phyloP scores from a whole-genome alignment of 2,888 invertebrate species.

The Escarpia spicata region DNA sequence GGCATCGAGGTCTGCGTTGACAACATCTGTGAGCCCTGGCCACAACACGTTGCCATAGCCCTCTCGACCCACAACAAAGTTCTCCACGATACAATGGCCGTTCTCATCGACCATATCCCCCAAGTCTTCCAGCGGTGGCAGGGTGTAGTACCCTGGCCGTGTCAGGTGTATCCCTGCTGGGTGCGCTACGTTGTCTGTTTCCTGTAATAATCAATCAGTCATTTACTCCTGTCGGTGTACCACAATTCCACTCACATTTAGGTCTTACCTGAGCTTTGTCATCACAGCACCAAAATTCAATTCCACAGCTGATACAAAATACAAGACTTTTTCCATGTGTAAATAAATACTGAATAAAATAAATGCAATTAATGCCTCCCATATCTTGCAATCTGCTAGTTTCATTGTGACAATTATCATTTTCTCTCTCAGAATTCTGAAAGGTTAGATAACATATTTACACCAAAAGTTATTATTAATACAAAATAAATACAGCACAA shows the following conservation, averaged over 20 bases:
- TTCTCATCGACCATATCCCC: slow-evolving; percentile 73
- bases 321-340: not conserved
- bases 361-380: not conserved
- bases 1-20: slow-evolving; percentile 86
- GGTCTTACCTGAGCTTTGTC: not conserved
- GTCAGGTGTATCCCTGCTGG: slow-evolving; percentile 82
- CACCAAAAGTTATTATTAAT: no score
- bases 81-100: slow-evolving; percentile 83
- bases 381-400: not conserved
- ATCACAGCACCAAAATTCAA: not conserved
- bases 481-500: no score
- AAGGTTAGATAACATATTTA: no score
- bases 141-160: slow-evolving; percentile 88
- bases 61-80: slow-evolving; percentile 87
- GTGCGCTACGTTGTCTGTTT: slow-evolving; percentile 44
- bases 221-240: no score
- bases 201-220: not conserved
- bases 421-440: no score
- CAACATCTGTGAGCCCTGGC: slow-evolving; percentile 83
- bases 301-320: not conserved
- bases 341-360: not conserved
- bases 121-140: slow-evolving; percentile 85
- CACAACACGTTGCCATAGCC: slow-evolving; percentile 92
- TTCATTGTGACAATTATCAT: no score
- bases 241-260: not conserved